Evolutionary conservation across 1,140 invertebrate species (phyloP), one percentile per base, ranked within the genome.

Genomic region (Drosophila subobscura): DNA sequence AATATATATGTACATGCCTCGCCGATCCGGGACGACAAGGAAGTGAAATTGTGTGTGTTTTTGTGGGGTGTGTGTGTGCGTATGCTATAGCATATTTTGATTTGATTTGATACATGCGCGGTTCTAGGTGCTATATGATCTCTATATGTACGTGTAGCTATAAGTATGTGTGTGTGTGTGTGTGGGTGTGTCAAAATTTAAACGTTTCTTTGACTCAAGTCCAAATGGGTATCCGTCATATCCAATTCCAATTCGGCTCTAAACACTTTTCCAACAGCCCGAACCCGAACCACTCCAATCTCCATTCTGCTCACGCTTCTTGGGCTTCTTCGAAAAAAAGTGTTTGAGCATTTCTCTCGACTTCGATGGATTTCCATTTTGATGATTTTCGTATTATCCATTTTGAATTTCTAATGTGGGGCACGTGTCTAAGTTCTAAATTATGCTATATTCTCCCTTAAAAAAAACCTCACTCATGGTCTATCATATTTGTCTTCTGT

Each of bases 21-120:
- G n/a, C 59, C 51, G 58, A 54, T 64, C 49, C n/a, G n/a, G 20
- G 29, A 5, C 23, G 61, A 47, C 81, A 77, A 86, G 80, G 77
- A 86, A 81, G 56, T 84, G 54, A 46, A 29, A 65, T 68, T 61
- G 50, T 72, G 47, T 54, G 37, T 57, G 55, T 20, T 20, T 20
- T 20, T 20, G 16, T 20, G 16, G 46, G 14, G 49, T n/a, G n/a
- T n/a, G 61, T 41, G 59, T 67, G 27, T 41, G 59, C 61, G 27
- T 88, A 85, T 85, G 81, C 81, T 86, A 77, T 86, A 86, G 81
- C 81, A 85, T 85, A 81, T 85, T 85, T 85, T 85, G 81, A 85
- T 85, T 85, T 85, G 50, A 56, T 81, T 81, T 81, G 70, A 83
- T 81, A 83, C 79, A 85, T 85, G 81, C 83, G 81, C 73, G 79